Evolutionary conservation across 2,888 invertebrate species (phyloP).

Genomic region (Mythimna vitellina): DNA sequence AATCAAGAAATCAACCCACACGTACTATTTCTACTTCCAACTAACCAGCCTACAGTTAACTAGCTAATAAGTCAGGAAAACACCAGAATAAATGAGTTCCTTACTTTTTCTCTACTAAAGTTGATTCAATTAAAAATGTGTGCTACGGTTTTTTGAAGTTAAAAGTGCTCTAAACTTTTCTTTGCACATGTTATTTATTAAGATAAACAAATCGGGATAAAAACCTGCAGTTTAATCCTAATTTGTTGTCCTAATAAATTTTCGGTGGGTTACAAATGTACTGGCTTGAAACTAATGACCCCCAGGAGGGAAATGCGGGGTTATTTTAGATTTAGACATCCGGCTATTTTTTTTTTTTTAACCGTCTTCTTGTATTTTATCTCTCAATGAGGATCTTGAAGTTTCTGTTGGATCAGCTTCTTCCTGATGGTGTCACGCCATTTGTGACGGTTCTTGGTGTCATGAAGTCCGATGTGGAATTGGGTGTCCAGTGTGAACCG

Average conservation of each 20-base stretch:
- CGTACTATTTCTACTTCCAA: background rate
- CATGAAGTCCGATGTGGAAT: too few species aligned
- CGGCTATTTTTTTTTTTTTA: too few species aligned
- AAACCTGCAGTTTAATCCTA: slow-evolving; percentile 38
- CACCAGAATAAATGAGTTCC: slow-evolving; percentile 2
- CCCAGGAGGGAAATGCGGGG: slow-evolving; percentile 38
- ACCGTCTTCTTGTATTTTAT: too few species aligned
- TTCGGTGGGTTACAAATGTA: slow-evolving; percentile 23
- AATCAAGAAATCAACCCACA: background rate
- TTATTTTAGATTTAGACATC: slow-evolving; percentile 36
- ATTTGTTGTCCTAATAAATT: slow-evolving; percentile 53
- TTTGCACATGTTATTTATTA: slow-evolving; percentile 26
- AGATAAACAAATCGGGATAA: slow-evolving; percentile 45
- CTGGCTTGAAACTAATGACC: slow-evolving; percentile 50
- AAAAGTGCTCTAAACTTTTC: slow-evolving; percentile 14
- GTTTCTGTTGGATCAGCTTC: too few species aligned
- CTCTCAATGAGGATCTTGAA: too few species aligned
- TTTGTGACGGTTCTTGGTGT: too few species aligned
- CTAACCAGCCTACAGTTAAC: slow-evolving; percentile 4
- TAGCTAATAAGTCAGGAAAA: slow-evolving; percentile 12
- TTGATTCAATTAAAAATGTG: slow-evolving; percentile 18
- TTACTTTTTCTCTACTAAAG: slow-evolving; percentile 1
- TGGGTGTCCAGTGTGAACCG: too few species aligned
- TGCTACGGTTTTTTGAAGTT: slow-evolving; percentile 31
- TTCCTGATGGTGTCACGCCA: too few species aligned